Percentiles rank a stretch among this genome's conserved stretches.
Conservation (phyloP, 2,888 invertebrate species). For the Bhutanitis thaidina region DNA sequence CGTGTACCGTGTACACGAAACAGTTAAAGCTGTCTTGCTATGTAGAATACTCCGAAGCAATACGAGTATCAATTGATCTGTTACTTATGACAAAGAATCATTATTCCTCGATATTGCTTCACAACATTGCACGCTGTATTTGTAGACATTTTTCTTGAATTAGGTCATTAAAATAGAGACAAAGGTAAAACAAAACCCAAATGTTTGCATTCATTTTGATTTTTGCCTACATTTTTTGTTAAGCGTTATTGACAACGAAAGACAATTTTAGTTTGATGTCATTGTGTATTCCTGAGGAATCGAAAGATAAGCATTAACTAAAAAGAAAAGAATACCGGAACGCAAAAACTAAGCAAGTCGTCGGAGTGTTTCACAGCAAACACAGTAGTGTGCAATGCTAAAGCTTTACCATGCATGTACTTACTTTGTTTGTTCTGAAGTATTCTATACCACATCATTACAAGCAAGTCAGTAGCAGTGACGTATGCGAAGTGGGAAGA, state of each 20-base stretch:
- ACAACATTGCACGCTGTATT: constrained; percentile 2
- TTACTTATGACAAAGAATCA: constrained; percentile 57
- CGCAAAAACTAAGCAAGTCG: constrained; percentile 21
- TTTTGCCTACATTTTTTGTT: too few species aligned
- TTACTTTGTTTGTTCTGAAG: constrained; percentile 79
- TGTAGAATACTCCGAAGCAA: constrained; percentile 50
- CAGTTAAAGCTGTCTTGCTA: constrained; percentile 44
- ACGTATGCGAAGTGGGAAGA: constrained; percentile 6
- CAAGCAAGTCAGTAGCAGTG: neutral
- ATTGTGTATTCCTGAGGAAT: too few species aligned
- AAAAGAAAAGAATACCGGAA: too few species aligned
- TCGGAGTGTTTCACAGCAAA: constrained; percentile 72
- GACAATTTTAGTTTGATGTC: too few species aligned
- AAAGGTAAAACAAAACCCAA: too few species aligned
- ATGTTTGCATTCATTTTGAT: too few species aligned
- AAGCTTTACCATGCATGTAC: constrained; percentile 72
- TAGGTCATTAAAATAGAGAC: too few species aligned
- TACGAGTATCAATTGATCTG: constrained; percentile 42
- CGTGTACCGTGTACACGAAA: too few species aligned
- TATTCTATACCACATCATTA: constrained; percentile 40
- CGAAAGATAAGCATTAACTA: too few species aligned
- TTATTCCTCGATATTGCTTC: constrained; percentile 29
- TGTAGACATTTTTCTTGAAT: neutral
- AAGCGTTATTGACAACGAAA: too few species aligned
- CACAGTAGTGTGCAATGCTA: constrained; percentile 80